Conservation (phyloP, 2,113 vertebrate genomes). For the Bubo bubo region DNA sequence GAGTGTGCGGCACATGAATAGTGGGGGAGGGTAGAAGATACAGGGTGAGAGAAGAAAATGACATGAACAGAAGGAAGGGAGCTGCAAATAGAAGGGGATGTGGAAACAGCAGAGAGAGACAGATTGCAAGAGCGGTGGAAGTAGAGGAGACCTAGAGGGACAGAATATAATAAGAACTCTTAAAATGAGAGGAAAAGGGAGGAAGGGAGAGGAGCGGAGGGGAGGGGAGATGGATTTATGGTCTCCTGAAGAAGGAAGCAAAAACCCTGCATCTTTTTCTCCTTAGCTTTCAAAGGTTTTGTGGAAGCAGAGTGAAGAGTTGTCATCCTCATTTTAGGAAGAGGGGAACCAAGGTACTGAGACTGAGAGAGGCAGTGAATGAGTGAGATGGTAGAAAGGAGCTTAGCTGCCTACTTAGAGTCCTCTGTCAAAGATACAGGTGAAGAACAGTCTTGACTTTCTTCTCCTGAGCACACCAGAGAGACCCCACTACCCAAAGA, state of each 20-base stretch:
- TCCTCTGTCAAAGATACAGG: neutral
- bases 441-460: neutral
- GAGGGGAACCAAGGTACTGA: neutral
- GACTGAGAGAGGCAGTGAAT: neutral
- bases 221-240: neutral
- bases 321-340: neutral
- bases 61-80: constrained; percentile 69
- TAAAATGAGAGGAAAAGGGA: neutral
- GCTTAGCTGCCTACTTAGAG: neutral
- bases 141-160: constrained; percentile 58
- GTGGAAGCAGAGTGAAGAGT: neutral
- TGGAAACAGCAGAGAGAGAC: constrained; percentile 65
- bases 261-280: constrained; percentile 9
- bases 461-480: neutral
- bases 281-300: constrained; percentile 11
- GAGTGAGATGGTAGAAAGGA: neutral
- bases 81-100: constrained; percentile 64
- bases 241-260: neutral
- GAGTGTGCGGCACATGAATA: neutral
- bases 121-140: constrained; percentile 44
- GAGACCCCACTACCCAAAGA: neutral
- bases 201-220: neutral
- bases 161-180: constrained; percentile 46
- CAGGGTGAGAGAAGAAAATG: constrained; percentile 66
- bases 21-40: constrained; percentile 58